These are phyloP conservation scores for Selene dorsalis DNA, from an alignment of 2,797 vertebrate species.

Conservation along the genomic window DNA sequence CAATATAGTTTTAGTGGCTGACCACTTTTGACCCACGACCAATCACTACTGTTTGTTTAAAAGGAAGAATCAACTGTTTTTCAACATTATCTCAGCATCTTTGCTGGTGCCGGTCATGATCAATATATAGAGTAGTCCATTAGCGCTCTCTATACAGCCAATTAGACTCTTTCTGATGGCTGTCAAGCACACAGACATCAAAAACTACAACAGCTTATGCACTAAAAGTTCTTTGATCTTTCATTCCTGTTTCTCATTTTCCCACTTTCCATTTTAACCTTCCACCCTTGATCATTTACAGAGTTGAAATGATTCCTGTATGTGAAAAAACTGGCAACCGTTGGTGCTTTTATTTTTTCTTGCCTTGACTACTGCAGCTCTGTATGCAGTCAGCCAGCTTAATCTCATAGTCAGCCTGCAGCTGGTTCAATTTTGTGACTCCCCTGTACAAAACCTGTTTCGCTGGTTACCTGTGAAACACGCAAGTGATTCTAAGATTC, in stretches of 20 bases:
- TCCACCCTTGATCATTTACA: not conserved
- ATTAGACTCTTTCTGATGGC: not conserved
- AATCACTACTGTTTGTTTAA: not conserved
- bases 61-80: not conserved
- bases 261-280: not conserved
- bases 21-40: too few species aligned
- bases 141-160: not conserved
- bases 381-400: not conserved
- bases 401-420: not conserved
- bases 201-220: not conserved
- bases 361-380: not conserved
- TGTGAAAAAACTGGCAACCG: not conserved
- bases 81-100: not conserved
- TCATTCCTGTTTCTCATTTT: not conserved
- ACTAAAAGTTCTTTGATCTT: not conserved
- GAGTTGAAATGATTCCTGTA: not conserved
- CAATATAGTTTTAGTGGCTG: too few species aligned
- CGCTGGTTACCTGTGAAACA: not conserved
- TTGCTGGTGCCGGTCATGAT: not conserved
- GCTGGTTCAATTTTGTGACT: not conserved
- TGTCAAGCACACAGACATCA: not conserved
- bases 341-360: not conserved
- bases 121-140: not conserved
- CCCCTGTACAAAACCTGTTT: not conserved
- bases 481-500: not conserved